Conservation (phyloP, 2,797 vertebrate genomes). For the Notolabrus celidotus region DNA sequence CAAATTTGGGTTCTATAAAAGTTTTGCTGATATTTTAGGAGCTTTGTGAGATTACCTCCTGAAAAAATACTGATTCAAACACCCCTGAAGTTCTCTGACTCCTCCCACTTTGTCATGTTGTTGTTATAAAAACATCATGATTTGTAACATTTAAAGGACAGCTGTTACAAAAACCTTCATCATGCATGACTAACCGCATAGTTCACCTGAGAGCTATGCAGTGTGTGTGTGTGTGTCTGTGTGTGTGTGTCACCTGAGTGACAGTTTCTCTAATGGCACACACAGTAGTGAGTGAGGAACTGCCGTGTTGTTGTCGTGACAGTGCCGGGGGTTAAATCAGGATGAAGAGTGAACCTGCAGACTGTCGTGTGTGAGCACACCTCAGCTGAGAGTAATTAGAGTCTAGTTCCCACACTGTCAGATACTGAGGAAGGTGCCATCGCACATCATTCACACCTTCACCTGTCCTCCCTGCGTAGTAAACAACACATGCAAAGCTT, state of each 20-base stretch:
- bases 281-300: constrained; percentile 13
- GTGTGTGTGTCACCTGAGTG: constrained; percentile 2
- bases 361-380: background rate
- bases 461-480: constrained; percentile 3
- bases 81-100: too few relatives aligned
- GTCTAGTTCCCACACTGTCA: constrained; percentile 46
- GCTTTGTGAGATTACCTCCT: too few relatives aligned
- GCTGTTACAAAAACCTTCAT: background rate
- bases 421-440: constrained; percentile 16
- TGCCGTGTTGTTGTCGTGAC: constrained; percentile 5
- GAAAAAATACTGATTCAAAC: too few relatives aligned
- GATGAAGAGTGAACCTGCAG: background rate
- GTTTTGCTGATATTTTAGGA: too few relatives aligned
- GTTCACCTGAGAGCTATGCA: background rate
- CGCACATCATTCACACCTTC: constrained; percentile 36
- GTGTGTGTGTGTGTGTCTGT: background rate
- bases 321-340: constrained; percentile 13
- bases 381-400: constrained; percentile 27
- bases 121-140: background rate
- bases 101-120: background rate
- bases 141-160: background rate
- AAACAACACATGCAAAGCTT: constrained; percentile 10
- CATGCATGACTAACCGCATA: background rate
- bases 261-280: constrained; percentile 19
- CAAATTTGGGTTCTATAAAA: too few relatives aligned